Evolutionary conservation across 2,888 invertebrate genomes (phyloP), one percentile per base, ranked within the genome.

Genomic region (Bembecia ichneumoniformis): DNA sequence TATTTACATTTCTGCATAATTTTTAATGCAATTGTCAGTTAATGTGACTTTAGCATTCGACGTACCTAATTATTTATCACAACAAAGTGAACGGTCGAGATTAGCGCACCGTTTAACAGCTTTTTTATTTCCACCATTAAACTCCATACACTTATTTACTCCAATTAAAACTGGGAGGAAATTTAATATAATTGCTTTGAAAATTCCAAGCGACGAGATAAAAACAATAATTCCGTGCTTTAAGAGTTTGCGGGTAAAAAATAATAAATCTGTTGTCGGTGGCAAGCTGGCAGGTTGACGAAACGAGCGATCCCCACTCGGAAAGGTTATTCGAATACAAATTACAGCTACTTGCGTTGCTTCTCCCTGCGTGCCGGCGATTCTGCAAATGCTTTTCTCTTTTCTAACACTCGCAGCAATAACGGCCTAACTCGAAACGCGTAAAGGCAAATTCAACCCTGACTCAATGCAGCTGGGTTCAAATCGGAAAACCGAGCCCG

Each of bases 181-280:
- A 78, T 79, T 81, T 79, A 81, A 82, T 67, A 70, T 84, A 86
- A 87, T 87, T 86, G 80, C 83, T 74, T 80, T 74, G 73, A 82
- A 81, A 84, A 87, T 87, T 78, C 84, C 84, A 67, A 66, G 62
- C 67, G 77, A 70, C 71, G 74, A 77, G 80, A 83, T 80, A 87
- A 87, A 87, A 84, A 87, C 86, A 86, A 87, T 87, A 83, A 87
- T 87, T 86, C 76, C 68, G 80, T 78, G 73, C 80, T 81, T 83
- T 77, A 82, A 83, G 76, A 76, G 77, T 67, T 67, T 64, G 71
- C 64, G 63, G 64, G 80, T 75, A 82, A 84, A 83, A 84, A 84
- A 87, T 83, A 83, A 87, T 83, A 86, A 84, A 86, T 84, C 83
- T 64, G 68, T 67, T 66, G 68, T 62, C 70, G 71, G 68, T 61